Conservation (phyloP, 2,113 vertebrate species). For the Cyanoramphus novaezelandiae region DNA sequence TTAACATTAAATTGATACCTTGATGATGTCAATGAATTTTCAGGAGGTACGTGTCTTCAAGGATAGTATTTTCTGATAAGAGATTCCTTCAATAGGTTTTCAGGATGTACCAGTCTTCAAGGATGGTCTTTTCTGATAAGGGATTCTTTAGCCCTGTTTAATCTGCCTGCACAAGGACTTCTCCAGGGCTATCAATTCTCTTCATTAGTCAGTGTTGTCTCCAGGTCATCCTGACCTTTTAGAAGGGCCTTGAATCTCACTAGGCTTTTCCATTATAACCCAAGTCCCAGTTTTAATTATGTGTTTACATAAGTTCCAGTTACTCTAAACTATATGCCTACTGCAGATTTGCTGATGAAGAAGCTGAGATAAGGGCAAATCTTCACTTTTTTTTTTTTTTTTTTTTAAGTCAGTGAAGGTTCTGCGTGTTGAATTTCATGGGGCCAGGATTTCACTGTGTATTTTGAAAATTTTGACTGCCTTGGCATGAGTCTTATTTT, state of each 20-base stretch:
- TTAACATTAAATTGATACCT: neutral
- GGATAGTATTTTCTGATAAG: neutral
- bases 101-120: neutral
- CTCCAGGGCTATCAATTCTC: neutral
- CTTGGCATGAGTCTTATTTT: neutral
- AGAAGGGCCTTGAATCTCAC: neutral
- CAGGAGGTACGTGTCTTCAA: neutral
- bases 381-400: neutral
- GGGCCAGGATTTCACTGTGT: neutral
- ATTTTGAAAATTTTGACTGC: neutral
- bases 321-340: neutral
- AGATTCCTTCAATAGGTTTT: neutral
- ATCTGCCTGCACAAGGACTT: neutral
- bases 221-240: neutral
- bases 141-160: neutral
- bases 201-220: neutral
- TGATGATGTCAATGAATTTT: neutral
- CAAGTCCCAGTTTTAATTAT: neutral
- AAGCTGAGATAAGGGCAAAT: neutral
- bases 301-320: neutral
- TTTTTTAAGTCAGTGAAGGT: neutral
- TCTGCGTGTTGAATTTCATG: neutral
- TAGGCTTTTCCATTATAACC: neutral
- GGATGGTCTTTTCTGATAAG: neutral
- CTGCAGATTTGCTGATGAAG: neutral